Evolutionary conservation across 2,888 invertebrate genomes (phyloP).

Genomic region (Macaria notata): DNA sequence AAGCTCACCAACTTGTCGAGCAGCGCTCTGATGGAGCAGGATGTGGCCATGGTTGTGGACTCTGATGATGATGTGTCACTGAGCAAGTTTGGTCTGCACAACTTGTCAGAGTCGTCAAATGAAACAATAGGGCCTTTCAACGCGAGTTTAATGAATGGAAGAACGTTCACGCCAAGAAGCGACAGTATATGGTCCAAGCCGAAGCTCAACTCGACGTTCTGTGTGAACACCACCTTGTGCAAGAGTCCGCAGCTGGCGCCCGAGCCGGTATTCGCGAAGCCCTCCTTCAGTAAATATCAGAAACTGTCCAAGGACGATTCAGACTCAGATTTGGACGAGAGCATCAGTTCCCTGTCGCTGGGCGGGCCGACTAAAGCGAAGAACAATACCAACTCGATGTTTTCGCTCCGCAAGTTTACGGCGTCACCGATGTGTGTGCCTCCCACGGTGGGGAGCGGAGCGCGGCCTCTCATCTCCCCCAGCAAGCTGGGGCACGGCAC

Average conservation of each 20-base stretch:
- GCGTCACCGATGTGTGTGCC: slow-evolving; percentile 75
- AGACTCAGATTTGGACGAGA: slow-evolving; percentile 78
- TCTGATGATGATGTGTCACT: slow-evolving; percentile 75
- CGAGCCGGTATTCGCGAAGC: slow-evolving; percentile 66
- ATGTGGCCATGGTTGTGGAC: slow-evolving; percentile 58
- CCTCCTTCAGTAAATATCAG: slow-evolving; percentile 69
- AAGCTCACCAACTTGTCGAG: slow-evolving; percentile 49
- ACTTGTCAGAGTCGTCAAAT: slow-evolving; percentile 66
- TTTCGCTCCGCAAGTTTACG: slow-evolving; percentile 77
- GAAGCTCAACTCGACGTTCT: slow-evolving; percentile 69
- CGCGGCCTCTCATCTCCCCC: slow-evolving; percentile 81
- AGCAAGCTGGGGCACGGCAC: slow-evolving; percentile 82
- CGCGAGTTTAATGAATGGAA: slow-evolving; percentile 57
- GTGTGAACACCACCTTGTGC: slow-evolving; percentile 56
- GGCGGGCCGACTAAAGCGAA: slow-evolving; percentile 66
- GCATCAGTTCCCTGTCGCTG: slow-evolving; percentile 78
- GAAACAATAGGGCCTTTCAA: slow-evolving; percentile 56
- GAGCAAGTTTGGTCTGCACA: slow-evolving; percentile 70
- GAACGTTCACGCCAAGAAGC: slow-evolving; percentile 61
- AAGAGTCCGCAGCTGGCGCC: slow-evolving; percentile 63
- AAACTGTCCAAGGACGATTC: slow-evolving; percentile 68
- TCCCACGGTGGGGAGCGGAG: slow-evolving; percentile 57
- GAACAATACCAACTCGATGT: slow-evolving; percentile 66
- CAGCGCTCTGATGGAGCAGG: slow-evolving; percentile 51
- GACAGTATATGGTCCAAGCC: slow-evolving; percentile 67